phyloP scores from a whole-genome alignment of 1,140 invertebrate species.

The Pogonomyrmex californicus region DNA sequence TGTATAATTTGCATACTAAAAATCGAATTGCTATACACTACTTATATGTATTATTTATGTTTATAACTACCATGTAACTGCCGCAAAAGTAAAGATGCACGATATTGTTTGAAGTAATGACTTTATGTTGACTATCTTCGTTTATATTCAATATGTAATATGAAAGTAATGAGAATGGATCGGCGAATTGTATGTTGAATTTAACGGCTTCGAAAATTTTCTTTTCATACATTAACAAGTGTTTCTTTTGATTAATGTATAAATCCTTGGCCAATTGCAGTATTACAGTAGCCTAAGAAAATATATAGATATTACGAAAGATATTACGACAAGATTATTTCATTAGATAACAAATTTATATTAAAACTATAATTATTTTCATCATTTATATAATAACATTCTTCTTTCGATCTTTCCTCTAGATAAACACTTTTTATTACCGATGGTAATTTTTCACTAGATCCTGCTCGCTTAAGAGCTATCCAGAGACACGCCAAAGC shows the following conservation, averaged over 20 bases:
- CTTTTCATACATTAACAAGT: constrained; percentile 69
- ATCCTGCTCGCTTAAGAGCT: constrained; percentile 70
- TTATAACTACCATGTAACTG: constrained; percentile 71
- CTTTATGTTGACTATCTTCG: not conserved
- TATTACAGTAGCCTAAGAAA: constrained; percentile 67
- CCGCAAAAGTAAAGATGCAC: constrained; percentile 66
- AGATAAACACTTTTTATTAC: constrained; percentile 52
- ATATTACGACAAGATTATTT: not conserved
- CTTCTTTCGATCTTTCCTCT: not conserved
- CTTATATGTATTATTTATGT: not conserved
- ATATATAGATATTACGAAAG: not conserved
- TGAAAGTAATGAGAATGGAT: constrained; percentile 71
- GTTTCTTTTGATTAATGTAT: constrained; percentile 48
- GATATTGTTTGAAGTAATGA: not conserved
- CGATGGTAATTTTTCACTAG: constrained; percentile 67
- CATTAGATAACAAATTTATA: constrained; percentile 13
- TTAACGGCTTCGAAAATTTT: constrained; percentile 69
- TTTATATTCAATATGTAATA: constrained; percentile 56
- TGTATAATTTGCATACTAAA: not conserved
- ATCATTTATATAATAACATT: not conserved
- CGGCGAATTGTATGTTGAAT: constrained; percentile 75
- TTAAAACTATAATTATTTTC: constrained; percentile 14
- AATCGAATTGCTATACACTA: not conserved
- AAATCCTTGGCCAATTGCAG: constrained; percentile 58
- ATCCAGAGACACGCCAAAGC: constrained; percentile 77